Base-by-base conservation (phyloP, 2,113 vertebrate species). In the Myiagra hebetior region DNA sequence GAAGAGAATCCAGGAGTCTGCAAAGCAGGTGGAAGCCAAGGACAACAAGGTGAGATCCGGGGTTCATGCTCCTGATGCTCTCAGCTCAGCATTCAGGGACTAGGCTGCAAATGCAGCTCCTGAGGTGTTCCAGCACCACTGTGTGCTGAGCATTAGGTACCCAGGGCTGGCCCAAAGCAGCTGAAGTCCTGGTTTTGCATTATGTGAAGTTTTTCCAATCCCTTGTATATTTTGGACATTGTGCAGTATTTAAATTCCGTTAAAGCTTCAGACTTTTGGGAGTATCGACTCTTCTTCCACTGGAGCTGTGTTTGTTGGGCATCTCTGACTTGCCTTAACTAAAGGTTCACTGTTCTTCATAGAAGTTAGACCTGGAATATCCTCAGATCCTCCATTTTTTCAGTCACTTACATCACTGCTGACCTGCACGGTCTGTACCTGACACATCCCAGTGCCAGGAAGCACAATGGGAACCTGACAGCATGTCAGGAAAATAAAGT, bases 21-120 rank as follows among this genome's bases (percentile, higher is more conserved):
- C 99, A 6, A 98, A 99, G 93, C 99, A 99, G 93, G 99, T 99
- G 11, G 99, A 99, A 93, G 98, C 98, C 28, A 99, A 99, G 97
- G 99, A 99, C 94, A 99, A 99, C 93, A 99, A 99, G 99, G 99
- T 99, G 94, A 42, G 70, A 3, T 55, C 33, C n/a, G 55, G 63
- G 37, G 9, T 22, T 49, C 0, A 1, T 35, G 47, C 22, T 62
- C n/a, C 27, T 4, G 19, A 0, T 33, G 60, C 21, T 42, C 47
- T 49, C 60, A 13, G 53, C 64, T 53, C 47, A 23, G 75, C 17
- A 5, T 5, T 37, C 42, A 20, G 60, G 53, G 47, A 0, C 53
- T 30, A 5, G 56, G 6, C 41, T 65, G 57, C n/a, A 42, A 5
- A 31, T 22, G 10, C 5, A 60, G 77, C 50, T 57, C 6, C 63